Evolutionary conservation across 2,888 invertebrate species (phyloP).

Genomic region (Poecilus cupreus): DNA sequence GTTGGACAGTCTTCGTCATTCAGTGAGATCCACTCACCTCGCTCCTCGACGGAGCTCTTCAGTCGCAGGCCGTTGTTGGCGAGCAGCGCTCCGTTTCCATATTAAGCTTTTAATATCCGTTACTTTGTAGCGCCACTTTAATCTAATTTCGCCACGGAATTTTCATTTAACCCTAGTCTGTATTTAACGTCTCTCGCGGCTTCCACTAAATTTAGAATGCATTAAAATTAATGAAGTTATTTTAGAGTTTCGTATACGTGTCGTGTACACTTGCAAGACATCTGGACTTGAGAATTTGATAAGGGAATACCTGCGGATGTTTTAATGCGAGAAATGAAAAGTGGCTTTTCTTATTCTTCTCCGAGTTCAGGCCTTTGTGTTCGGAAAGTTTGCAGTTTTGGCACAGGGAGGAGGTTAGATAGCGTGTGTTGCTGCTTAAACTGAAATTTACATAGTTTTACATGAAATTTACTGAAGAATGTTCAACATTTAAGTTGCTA

Average conservation of each 20-base stretch:
- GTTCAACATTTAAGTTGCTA: conserved; percentile 45
- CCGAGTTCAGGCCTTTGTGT: conserved; percentile 5
- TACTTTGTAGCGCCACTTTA: conserved; percentile 59
- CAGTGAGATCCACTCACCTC: neutral
- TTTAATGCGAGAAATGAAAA: conserved; percentile 39
- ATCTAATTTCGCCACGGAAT: conserved; percentile 58
- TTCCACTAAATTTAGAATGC: conserved; percentile 58
- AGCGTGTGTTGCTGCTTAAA: conserved; percentile 24
- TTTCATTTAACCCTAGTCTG: conserved; percentile 58
- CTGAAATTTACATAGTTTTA: conserved; percentile 55
- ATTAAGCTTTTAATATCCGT: conserved; percentile 60
- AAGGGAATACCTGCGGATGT: conserved; percentile 39
- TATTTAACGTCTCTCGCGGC: conserved; percentile 58
- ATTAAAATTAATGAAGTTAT: conserved; percentile 59
- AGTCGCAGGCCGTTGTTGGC: neutral
- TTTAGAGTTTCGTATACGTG: conserved; percentile 51
- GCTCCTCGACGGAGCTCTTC: neutral
- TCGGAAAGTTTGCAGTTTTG: conserved; percentile 18
- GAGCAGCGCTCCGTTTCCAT: conserved; percentile 44
- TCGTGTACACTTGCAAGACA: conserved; percentile 31
- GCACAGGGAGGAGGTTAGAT: neutral
- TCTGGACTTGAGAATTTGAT: conserved; percentile 55
- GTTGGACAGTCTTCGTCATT: neutral
- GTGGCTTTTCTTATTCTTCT: conserved; percentile 36
- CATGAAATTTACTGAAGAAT: conserved; percentile 49